Base-by-base conservation (phyloP, 1,140 invertebrate species). In the Ganaspis sp. region DNA sequence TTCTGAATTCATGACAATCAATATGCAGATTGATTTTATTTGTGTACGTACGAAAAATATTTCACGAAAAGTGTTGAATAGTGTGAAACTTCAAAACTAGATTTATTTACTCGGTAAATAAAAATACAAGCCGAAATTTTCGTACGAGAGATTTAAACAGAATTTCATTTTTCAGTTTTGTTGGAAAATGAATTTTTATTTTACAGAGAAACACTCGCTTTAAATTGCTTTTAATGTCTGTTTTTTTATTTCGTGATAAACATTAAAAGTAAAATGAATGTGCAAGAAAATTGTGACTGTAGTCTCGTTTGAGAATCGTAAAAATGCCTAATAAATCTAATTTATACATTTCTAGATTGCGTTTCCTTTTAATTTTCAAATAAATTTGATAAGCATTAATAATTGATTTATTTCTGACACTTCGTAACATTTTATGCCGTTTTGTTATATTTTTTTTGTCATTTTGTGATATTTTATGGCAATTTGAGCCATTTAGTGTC, bases 1-100 rank as follows among this genome's bases (percentile, higher is more conserved):
- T 45, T 45, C 29, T 6, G 29, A 5, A 49, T 49, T 49, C 15
- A 17, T n/a, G 45, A 17, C 12, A n/a, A 49, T 49, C 45, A 49
- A 15, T 49, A 49, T 49, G 45, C 45, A 49, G 45, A 49, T 49
- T 49, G 45, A 49, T 17, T 49, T 49, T 49, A 49, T 49, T 49
- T 49, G 45, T 49, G 45, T 49, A 49, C 17, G 45, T 49, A 17
- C 17, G n/a, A n/a, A 49, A 49, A 49, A 49, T 49, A 49, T 49
- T 49, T 49, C 45, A 17, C 45, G 45, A 49, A 49, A 34, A 49
- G 45, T 49, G 45, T 49, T 17, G 45, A 49, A 49, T 49, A 49
- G 45, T 49, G 17, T 49, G 12, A 49, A 49, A 49, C 45, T 49
- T 4, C n/a, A 49, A 49, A 49, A 49, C 45, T 49, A n/a, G 45